Conservation (phyloP, 1,140 invertebrate species). For the Rhyacophila brunnea region DNA sequence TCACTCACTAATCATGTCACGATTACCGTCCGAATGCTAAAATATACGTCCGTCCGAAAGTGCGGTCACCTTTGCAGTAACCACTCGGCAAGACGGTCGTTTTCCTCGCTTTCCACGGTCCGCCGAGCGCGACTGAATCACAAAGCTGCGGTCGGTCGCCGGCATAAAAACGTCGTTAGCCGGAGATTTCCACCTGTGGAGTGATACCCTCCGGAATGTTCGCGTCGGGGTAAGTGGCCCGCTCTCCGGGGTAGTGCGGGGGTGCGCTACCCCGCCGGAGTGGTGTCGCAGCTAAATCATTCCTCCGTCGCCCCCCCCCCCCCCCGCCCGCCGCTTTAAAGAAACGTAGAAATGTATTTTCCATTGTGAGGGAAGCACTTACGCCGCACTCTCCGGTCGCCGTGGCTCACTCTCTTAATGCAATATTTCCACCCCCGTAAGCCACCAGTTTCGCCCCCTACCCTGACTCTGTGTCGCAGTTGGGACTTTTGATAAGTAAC, state of each 20-base stretch:
- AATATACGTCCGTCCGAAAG: not conserved
- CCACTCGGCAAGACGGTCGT: too few species aligned
- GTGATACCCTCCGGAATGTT: too few species aligned
- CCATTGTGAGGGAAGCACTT: slow-evolving; percentile 36
- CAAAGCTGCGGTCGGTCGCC: too few species aligned
- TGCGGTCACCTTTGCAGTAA: too few species aligned
- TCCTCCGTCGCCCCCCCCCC: slow-evolving; percentile 21
- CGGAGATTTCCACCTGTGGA: too few species aligned
- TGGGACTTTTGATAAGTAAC: not conserved
- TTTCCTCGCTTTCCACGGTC: too few species aligned
- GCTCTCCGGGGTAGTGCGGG: not conserved
- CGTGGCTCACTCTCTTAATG: slow-evolving; percentile 25
- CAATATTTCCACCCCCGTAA: slow-evolving; percentile 27
- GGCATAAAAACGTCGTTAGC: too few species aligned
- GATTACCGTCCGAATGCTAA: too few species aligned
- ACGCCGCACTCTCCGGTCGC: slow-evolving; percentile 30
- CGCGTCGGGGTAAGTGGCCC: too few species aligned
- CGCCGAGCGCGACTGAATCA: too few species aligned
- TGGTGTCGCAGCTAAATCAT: slow-evolving; percentile 31
- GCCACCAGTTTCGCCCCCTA: not conserved
- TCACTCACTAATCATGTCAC: too few species aligned
- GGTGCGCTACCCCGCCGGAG: not conserved
- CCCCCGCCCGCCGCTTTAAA: slow-evolving; percentile 27
- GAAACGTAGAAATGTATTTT: slow-evolving; percentile 34
- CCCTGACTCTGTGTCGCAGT: not conserved